Base-by-base conservation (phyloP, 2,888 invertebrate species). In the Caenorhabditis sp. region DNA sequence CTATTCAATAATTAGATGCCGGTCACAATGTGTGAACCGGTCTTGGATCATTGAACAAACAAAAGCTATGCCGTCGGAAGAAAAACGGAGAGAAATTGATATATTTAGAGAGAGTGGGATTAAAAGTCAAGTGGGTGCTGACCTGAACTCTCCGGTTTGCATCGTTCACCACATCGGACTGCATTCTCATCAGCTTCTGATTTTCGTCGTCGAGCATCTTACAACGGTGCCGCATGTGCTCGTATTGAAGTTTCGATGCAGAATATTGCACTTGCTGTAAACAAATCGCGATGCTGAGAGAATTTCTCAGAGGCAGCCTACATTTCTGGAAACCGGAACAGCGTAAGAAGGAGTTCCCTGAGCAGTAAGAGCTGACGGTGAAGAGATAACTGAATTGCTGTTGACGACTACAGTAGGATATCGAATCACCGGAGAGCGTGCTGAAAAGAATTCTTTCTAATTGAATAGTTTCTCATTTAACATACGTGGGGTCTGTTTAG, bases 121-220 rank as follows among this genome's bases (percentile, higher is more conserved):
- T 54, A 54, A 51, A 47, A 61, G 54, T 68, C 68, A 68, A 68
- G 68, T 68, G 68, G 51, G 28, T 41, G 82, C 84, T 81, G 24
- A 89, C 90, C 86, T 89, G 88, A 47, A 88, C 86, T 26, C 89
- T 74, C 19, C 90, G 69, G 70, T 89, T 90, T 31, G 89, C 86
- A 72, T 90, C 90, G 31, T 84, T 81, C 12, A 90, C 88, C 12
- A 90, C 76, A 19, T 88, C 85, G 3, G 85, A 85, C 54, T 89
- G 89, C 69, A 84, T 88, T 63, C 84, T 64, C 86, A 90, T 87
- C 68, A 90, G 74, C 56, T 89, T 88, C 56, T 89, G 88, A 80
- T 90, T 90, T 61, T 90, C 89, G 0, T 85, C 84, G 58, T 90
- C 90, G 58, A 90, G 44, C 82, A 88, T 86, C 51, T 83, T 80